phyloP scores from a whole-genome alignment of 2,113 vertebrate genomes.

The Phalacrocorax brasilianus region DNA sequence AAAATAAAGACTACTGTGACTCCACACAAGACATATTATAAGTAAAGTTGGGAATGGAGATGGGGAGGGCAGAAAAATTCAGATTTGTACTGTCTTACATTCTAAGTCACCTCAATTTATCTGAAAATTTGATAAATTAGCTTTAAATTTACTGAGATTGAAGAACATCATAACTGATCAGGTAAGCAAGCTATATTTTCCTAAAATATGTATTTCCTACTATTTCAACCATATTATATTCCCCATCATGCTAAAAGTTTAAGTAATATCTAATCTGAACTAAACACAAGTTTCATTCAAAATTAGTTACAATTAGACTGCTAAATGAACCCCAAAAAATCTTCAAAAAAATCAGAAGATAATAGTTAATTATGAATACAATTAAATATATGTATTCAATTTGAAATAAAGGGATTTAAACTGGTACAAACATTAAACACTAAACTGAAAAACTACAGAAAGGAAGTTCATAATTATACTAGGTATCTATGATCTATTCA shows the following conservation, averaged over 20 bases:
- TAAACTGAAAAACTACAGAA: background rate
- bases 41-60: background rate
- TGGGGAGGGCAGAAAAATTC: background rate
- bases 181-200: background rate
- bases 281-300: background rate
- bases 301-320: background rate
- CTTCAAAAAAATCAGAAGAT: background rate
- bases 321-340: background rate
- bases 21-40: background rate
- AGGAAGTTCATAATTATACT: background rate
- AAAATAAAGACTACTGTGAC: slow-evolving; percentile 19
- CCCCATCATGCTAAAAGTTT: background rate
- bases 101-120: background rate
- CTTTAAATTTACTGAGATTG: background rate
- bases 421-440: background rate
- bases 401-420: background rate
- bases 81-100: background rate
- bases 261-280: background rate
- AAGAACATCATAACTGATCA: background rate
- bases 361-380: background rate
- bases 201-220: background rate
- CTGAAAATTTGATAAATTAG: background rate
- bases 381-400: background rate
- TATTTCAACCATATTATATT: background rate
- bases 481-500: background rate